These are phyloP conservation scores for Phrynocephalus guinanensis DNA, from an alignment of 2,797 vertebrate genomes.

Conservation along the genomic window DNA sequence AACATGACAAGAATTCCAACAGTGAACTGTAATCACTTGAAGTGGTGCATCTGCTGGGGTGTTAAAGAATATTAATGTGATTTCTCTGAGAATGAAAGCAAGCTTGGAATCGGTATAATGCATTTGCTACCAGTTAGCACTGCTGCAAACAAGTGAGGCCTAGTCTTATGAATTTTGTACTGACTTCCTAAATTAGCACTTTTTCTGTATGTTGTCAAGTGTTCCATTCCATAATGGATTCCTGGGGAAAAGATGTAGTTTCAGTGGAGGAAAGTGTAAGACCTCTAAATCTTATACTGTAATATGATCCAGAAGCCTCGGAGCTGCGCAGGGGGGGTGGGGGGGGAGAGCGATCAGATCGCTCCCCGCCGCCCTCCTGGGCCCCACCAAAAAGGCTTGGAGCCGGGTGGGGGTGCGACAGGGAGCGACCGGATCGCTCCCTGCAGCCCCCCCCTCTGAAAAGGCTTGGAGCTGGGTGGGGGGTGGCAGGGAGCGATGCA, in stretches of 20 bases:
- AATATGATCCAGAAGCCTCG: too few species aligned
- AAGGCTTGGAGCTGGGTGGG: too few species aligned
- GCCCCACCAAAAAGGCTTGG: too few species aligned
- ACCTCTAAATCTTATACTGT: background rate
- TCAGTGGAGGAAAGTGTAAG: slow-evolving; percentile 37
- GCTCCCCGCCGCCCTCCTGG: too few species aligned
- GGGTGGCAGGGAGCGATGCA: too few species aligned
- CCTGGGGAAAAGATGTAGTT: slow-evolving; percentile 26
- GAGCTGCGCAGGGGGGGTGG: too few species aligned
- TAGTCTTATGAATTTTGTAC: background rate
- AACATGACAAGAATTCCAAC: slow-evolving; percentile 46
- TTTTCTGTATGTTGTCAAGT: slow-evolving; percentile 26
- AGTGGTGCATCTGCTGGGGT: slow-evolving; percentile 34
- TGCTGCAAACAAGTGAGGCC: background rate
- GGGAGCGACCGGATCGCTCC: too few species aligned
- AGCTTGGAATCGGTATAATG: background rate
- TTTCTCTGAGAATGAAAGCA: background rate
- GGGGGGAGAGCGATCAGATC: too few species aligned
- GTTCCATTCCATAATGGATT: slow-evolving; percentile 20
- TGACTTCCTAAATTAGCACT: slow-evolving; percentile 26
- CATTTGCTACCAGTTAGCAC: fast-evolving
- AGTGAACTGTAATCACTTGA: slow-evolving; percentile 46
- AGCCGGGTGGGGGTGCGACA: too few species aligned
- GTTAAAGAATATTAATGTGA: slow-evolving; percentile 39
- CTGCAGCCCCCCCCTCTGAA: too few species aligned